Percentiles rank a stretch among this genome's conserved stretches.
These are phyloP conservation scores for Panulirus ornatus DNA, from an alignment of 1,140 invertebrate genomes.

Conservation along the genomic window DNA sequence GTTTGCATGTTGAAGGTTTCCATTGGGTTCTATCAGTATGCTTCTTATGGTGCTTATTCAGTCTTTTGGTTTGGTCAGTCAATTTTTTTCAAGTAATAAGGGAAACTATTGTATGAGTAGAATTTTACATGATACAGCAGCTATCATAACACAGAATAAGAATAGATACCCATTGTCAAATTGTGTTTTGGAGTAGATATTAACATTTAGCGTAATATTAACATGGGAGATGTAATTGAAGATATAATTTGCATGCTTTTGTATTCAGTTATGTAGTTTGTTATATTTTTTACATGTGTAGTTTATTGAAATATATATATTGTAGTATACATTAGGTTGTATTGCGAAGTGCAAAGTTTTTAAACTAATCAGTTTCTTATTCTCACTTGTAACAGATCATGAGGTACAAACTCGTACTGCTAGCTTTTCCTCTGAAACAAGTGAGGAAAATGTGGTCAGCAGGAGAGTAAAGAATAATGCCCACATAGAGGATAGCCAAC, in stretches of 20 bases:
- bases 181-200: neutral
- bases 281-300: slow-evolving; percentile 1
- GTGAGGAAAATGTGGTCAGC: neutral
- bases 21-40: slow-evolving; percentile 25
- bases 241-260: neutral
- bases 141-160: neutral
- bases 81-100: neutral
- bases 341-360: neutral
- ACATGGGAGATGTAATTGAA: neutral
- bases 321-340: neutral
- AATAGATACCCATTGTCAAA: neutral
- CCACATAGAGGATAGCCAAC: neutral
- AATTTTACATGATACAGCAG: neutral
- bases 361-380: neutral
- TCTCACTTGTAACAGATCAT: slow-evolving; percentile 37
- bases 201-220: neutral
- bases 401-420: slow-evolving; percentile 58
- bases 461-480: neutral
- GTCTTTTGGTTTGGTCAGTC: slow-evolving; percentile 10
- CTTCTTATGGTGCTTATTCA: slow-evolving; percentile 36
- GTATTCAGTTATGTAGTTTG: slow-evolving; percentile 12
- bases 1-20: slow-evolving; percentile 66
- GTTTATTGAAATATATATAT: neutral
- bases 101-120: neutral
- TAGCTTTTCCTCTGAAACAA: slow-evolving; percentile 64